Base-by-base conservation (phyloP, 2,113 vertebrate species). In the Noturus placidus region DNA sequence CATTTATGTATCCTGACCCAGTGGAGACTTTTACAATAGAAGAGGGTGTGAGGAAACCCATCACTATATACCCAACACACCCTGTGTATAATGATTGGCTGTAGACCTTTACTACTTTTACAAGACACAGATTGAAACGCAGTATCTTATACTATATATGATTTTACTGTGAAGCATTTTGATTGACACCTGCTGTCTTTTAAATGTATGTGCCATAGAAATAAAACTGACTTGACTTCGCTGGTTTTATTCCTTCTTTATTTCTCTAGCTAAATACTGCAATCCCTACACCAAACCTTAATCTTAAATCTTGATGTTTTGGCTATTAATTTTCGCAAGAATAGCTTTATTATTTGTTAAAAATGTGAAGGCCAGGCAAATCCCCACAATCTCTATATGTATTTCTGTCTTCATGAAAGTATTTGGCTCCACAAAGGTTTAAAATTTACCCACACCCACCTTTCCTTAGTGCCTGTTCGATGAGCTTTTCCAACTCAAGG, bases 391-490 rank as follows among this genome's bases (percentile, higher is more conserved):
- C 63, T 69, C 13, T 17, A 38, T 3, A 46, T 27, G 35, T 5
- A 42, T 76, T 76, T 46, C 0, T 76, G 27, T 46, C 5, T 1
- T 50, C 50, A 50, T 27, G 10, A 50, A 5, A 5, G 22, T 50
- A 50, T 76, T 74, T 46, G 35, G 22, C 13, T 50, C 10, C 42
- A 76, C 38, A 27, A 42, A 25, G 42, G 22, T 76, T 76, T 13
- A 15, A n/a, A 15, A n/a, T 50, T 27, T 52, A 50, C 27, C 27
- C 27, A 83, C 15, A 54, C 6, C 54, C 0, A 97, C 97, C 97
- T 96, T 97, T 97, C 92, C 96, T 96, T 90, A 98, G 93, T 77
- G 97, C 96, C 87, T 95, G 96, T 65, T 96, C 94, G 3, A 98
- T 97, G 30, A 98, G 96, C 33, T 95, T 95, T 63, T 98, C 95